These are phyloP conservation scores for Epirrita christyi DNA, from an alignment of 2,888 invertebrate species.

Conservation along the genomic window DNA sequence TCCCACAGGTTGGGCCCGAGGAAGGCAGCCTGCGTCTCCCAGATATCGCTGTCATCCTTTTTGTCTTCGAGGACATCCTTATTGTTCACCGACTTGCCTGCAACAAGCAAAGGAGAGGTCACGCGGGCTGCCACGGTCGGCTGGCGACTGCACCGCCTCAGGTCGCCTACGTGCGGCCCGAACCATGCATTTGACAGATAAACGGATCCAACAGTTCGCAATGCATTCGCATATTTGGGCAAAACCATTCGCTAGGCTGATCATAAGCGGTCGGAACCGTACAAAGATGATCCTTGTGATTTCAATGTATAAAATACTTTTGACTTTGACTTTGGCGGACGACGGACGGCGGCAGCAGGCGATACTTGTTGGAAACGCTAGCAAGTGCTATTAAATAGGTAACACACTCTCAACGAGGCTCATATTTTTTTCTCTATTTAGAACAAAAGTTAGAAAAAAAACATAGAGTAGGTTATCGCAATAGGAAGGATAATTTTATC, in stretches of 20 bases:
- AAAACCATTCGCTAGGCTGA: constrained; percentile 15
- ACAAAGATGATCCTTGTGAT: no score
- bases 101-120: constrained; percentile 72
- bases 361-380: no score
- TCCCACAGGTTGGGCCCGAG: constrained; percentile 98
- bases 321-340: no score
- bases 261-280: no score
- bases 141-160: constrained; percentile 27
- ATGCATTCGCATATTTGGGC: constrained; percentile 18
- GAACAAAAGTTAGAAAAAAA: no score
- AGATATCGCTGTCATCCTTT: constrained; percentile 93
- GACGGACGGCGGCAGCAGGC: no score
- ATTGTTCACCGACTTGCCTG: constrained; percentile 86
- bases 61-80: constrained; percentile 88
- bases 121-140: constrained; percentile 57
- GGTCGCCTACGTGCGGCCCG: constrained; percentile 23
- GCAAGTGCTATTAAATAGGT: no score
- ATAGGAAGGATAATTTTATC: no score
- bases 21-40: constrained; percentile 98
- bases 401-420: no score
- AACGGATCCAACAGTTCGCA: constrained; percentile 25
- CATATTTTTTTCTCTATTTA: no score
- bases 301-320: no score
- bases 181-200: neutral
- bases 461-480: no score